Evolutionary conservation across 2,113 vertebrate species (phyloP).

Genomic region (Leucopternis melanops): DNA sequence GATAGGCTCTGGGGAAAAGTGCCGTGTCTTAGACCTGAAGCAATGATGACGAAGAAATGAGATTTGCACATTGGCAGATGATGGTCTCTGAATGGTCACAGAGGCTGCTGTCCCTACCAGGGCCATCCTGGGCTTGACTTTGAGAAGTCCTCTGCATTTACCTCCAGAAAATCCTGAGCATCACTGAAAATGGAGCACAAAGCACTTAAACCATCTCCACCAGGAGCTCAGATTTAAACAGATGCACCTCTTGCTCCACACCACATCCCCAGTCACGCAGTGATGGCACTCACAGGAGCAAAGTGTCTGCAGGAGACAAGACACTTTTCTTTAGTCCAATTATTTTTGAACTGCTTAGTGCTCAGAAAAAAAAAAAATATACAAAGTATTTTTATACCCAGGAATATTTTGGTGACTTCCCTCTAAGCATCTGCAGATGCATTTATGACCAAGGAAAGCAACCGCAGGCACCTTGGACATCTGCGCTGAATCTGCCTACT

Average conservation of each 20-base stretch:
- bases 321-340: background rate
- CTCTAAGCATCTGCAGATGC: background rate
- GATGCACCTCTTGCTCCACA: fast-evolving
- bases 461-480: background rate
- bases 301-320: background rate
- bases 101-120: background rate
- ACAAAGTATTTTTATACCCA: background rate
- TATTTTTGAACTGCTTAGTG: background rate
- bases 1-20: background rate
- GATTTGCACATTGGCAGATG: background rate
- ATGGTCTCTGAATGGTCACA: background rate
- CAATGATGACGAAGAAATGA: background rate
- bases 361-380: background rate
- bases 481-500: background rate
- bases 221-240: background rate
- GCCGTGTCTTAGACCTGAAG: background rate
- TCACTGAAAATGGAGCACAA: background rate
- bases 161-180: background rate
- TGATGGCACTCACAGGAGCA: background rate
- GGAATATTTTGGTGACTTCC: background rate
- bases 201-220: background rate
- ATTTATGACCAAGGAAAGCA: background rate
- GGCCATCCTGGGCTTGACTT: background rate
- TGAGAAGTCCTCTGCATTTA: background rate
- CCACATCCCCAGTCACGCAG: fast-evolving